A percentile compares a stretch with the other conserved stretches of the same genome.
These are phyloP conservation scores for Uropetala carovei DNA, from an alignment of 2,888 invertebrate genomes.

Conservation along the genomic window DNA sequence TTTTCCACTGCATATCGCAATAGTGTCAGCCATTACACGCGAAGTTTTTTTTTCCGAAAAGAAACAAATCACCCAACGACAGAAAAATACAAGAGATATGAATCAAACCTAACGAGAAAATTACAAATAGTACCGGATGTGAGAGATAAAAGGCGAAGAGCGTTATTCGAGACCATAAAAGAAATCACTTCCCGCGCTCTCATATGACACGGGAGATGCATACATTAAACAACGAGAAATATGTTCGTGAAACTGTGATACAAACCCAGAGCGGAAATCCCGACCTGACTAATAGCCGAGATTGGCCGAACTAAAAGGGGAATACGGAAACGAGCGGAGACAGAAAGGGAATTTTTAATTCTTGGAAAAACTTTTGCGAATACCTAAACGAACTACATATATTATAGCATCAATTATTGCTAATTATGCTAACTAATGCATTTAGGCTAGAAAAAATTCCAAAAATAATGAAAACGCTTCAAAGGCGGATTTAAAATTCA, in stretches of 20 bases:
- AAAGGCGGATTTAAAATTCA: conserved; percentile 47
- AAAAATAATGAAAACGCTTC: not conserved
- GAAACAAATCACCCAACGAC: not conserved
- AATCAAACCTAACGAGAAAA: not conserved
- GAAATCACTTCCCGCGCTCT: conserved; percentile 3
- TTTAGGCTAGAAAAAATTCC: conserved; percentile 7
- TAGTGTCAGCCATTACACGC: no score
- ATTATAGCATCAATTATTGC: not conserved
- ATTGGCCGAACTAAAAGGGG: conserved; percentile 11
- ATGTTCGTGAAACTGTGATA: not conserved
- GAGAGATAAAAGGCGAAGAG: not conserved
- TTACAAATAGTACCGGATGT: not conserved
- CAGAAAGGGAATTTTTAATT: conserved; percentile 17
- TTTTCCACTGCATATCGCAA: no score
- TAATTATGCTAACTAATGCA: conserved; percentile 48
- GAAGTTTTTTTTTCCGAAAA: no score
- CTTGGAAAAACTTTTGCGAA: not conserved
- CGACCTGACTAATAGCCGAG: not conserved
- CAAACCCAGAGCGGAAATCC: not conserved
- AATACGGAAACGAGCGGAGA: not conserved
- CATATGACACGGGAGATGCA: not conserved
- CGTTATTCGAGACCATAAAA: not conserved
- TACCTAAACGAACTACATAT: not conserved
- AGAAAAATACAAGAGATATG: not conserved
- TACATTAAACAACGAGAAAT: not conserved